A percentile compares a stretch with the other conserved stretches of the same genome.
Conservation (phyloP, 1,140 invertebrate genomes). For the Maniola jurtina region DNA sequence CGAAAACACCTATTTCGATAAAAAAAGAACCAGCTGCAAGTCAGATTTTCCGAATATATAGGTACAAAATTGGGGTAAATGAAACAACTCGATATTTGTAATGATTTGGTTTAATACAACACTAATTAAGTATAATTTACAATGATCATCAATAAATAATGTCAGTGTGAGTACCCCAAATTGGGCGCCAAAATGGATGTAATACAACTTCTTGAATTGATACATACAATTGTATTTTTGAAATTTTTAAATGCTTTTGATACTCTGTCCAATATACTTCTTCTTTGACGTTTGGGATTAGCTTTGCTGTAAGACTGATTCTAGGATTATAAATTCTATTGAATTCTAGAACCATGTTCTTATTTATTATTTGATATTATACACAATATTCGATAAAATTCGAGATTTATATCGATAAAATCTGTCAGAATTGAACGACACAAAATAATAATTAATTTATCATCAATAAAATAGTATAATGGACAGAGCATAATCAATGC, state of each 20-base stretch:
- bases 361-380: too few species aligned
- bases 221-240: conserved; percentile 3
- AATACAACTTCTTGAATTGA: not conserved
- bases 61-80: conserved; percentile 31
- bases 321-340: too few species aligned
- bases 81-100: conserved; percentile 61
- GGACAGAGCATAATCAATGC: not conserved
- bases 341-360: too few species aligned
- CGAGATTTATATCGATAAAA: too few species aligned
- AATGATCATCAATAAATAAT: conserved; percentile 71
- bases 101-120: conserved; percentile 77
- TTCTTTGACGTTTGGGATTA: not conserved
- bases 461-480: not conserved
- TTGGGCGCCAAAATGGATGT: conserved; percentile 30
- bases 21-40: not conserved
- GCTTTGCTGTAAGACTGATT: too few species aligned
- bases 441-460: not conserved
- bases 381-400: too few species aligned
- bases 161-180: conserved; percentile 20
- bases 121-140: conserved; percentile 78
- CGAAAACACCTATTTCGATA: not conserved
- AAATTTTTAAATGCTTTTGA: not conserved
- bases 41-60: conserved; percentile 12
- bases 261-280: not conserved
- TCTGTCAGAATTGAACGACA: not conserved